These are phyloP conservation scores for Papilio xuthus DNA, from an alignment of 1,140 invertebrate species.

Conservation along the genomic window DNA sequence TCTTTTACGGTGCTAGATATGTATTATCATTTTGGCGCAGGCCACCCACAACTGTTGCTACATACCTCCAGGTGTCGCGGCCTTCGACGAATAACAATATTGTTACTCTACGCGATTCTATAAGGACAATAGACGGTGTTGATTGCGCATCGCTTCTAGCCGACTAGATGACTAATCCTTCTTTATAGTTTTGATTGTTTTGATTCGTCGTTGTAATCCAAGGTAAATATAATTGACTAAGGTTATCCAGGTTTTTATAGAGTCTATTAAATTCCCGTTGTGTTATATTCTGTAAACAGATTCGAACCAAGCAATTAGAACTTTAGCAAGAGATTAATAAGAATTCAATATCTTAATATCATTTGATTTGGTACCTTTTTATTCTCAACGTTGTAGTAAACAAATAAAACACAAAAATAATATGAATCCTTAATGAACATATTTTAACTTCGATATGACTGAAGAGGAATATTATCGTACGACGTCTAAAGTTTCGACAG, in stretches of 20 bases:
- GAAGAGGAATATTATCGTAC: neutral
- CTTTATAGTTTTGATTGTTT: slow-evolving; percentile 37
- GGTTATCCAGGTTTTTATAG: neutral
- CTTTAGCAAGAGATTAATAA: neutral
- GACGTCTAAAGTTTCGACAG: slow-evolving; percentile 1
- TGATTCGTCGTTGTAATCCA: neutral
- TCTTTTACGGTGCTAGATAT: slow-evolving; percentile 52
- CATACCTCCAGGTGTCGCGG: slow-evolving; percentile 53
- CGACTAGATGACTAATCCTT: slow-evolving; percentile 38
- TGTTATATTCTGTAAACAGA: neutral
- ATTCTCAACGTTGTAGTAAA: neutral
- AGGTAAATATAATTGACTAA: neutral
- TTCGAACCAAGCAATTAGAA: too few species aligned
- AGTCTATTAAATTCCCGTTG: neutral
- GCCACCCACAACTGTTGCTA: slow-evolving; percentile 62
- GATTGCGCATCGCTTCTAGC: slow-evolving; percentile 62
- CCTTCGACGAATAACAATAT: slow-evolving; percentile 68
- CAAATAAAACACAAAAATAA: neutral
- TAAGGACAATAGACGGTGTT: slow-evolving; percentile 57
- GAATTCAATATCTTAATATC: neutral
- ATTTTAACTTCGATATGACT: neutral
- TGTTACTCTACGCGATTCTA: slow-evolving; percentile 47
- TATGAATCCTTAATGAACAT: neutral
- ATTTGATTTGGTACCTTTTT: neutral
- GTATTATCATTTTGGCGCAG: slow-evolving; percentile 50